phyloP scores from a whole-genome alignment of 2,113 vertebrate genomes.

The Eulemur rufifrons region DNA sequence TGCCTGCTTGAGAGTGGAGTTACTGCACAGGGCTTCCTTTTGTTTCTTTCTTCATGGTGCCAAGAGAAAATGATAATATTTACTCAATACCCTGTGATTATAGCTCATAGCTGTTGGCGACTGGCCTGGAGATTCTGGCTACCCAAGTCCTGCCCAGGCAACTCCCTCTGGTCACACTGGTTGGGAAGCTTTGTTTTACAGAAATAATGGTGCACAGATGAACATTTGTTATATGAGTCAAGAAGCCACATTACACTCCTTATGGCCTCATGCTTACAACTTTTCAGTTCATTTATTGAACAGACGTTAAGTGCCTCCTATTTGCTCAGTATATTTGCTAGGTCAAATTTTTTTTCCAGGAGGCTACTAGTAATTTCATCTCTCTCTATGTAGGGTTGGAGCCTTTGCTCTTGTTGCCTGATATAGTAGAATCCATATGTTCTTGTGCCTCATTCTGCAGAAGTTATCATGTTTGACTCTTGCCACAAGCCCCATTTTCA shows the following conservation, averaged over 20 bases:
- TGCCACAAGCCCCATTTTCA: neutral
- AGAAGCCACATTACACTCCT: neutral
- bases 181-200: neutral
- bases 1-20: neutral
- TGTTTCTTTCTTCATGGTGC: neutral
- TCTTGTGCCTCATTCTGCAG: neutral
- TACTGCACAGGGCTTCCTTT: neutral
- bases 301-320: neutral
- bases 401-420: neutral
- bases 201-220: neutral
- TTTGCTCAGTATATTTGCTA: neutral
- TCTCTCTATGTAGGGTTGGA: neutral
- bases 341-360: no score
- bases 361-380: neutral
- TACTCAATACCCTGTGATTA: neutral
- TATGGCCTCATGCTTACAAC: neutral
- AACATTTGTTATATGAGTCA: neutral
- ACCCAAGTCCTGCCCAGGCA: neutral
- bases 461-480: neutral
- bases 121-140: neutral
- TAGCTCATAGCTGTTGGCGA: neutral
- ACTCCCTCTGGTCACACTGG: neutral
- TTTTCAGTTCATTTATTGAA: neutral
- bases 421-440: fast-evolving
- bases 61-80: neutral